Percentiles rank a stretch among this genome's conserved stretches.
Evolutionary conservation across 2,888 invertebrate genomes (phyloP).

Genomic region (Rhingia rostrata): DNA sequence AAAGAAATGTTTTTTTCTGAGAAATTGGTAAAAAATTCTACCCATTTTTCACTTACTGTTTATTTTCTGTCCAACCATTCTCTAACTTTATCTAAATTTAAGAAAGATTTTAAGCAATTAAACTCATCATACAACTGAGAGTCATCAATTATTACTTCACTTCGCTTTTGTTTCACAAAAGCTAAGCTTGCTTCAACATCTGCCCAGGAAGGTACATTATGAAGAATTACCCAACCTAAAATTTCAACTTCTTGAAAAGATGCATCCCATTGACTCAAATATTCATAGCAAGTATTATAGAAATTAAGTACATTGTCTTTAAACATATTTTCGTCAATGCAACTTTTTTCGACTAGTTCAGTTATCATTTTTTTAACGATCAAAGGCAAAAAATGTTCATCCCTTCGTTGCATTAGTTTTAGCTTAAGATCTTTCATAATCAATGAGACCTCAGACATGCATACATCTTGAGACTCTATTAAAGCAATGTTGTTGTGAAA

Average conservation of each 20-base stretch:
- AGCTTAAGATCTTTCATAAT: constrained; percentile 26
- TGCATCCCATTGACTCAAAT: too few relatives aligned
- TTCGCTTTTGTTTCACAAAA: too few relatives aligned
- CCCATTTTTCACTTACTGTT: constrained; percentile 9
- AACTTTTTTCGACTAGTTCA: too few relatives aligned
- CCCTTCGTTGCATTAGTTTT: constrained; percentile 14
- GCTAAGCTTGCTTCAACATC: constrained; percentile 27
- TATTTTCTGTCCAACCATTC: constrained; percentile 7
- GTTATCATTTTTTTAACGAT: too few relatives aligned
- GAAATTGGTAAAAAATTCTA: constrained; percentile 19
- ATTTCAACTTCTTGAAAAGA: too few relatives aligned
- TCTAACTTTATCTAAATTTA: constrained; percentile 12
- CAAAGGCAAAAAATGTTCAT: constrained; percentile 15
- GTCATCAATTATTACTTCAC: constrained; percentile 24
- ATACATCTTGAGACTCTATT: background rate
- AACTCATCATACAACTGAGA: constrained; percentile 50
- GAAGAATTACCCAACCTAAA: too few relatives aligned
- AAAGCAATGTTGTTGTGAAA: too few relatives aligned
- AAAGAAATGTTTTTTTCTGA: constrained; percentile 18
- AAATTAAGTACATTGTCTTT: too few relatives aligned
- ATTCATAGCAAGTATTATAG: too few relatives aligned
- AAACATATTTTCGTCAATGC: too few relatives aligned
- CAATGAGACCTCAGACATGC: constrained; percentile 23
- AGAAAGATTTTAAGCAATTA: constrained; percentile 38
- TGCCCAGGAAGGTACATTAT: background rate